Percentiles rank a stretch among this genome's conserved stretches.
These are phyloP conservation scores for Babyrousa celebensis DNA, from an alignment of 2,797 vertebrate genomes.

Conservation along the genomic window DNA sequence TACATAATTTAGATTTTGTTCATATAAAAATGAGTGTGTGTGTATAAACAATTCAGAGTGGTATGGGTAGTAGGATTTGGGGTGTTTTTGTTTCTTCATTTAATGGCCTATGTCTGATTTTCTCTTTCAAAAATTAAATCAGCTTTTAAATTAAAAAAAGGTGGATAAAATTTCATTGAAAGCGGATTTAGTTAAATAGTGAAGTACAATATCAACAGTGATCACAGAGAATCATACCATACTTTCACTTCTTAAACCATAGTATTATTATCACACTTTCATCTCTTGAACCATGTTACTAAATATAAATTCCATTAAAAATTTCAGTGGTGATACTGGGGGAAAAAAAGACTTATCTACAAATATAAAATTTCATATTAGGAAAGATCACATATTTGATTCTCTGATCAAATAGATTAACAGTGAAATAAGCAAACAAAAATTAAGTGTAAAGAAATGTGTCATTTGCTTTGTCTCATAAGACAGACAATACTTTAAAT, in stretches of 20 bases:
- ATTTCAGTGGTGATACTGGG: not conserved
- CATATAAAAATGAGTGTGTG: not conserved
- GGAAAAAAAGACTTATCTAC: not conserved
- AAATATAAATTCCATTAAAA: conserved; percentile 22
- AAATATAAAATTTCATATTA: not conserved
- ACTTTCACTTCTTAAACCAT: not conserved
- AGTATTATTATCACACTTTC: not conserved
- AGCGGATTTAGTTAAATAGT: not conserved
- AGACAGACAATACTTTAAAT: conserved; percentile 71
- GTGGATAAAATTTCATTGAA: not conserved
- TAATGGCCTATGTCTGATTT: not conserved
- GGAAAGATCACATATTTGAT: not conserved
- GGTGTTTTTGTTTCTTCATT: not conserved
- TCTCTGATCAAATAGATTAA: not conserved
- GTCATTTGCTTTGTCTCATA: conserved; percentile 6
- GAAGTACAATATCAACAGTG: not conserved
- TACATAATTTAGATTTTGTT: not conserved
- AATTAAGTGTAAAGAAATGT: conserved; percentile 36
- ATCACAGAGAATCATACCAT: not conserved
- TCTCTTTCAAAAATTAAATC: conserved; percentile 5
- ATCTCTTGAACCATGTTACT: conserved; percentile 2
- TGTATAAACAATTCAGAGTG: not conserved
- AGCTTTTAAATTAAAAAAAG: not conserved
- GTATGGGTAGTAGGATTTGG: not conserved
- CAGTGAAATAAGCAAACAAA: conserved; percentile 34